Conservation (phyloP, 1,140 invertebrate genomes). For the Bombus sibiricus region DNA sequence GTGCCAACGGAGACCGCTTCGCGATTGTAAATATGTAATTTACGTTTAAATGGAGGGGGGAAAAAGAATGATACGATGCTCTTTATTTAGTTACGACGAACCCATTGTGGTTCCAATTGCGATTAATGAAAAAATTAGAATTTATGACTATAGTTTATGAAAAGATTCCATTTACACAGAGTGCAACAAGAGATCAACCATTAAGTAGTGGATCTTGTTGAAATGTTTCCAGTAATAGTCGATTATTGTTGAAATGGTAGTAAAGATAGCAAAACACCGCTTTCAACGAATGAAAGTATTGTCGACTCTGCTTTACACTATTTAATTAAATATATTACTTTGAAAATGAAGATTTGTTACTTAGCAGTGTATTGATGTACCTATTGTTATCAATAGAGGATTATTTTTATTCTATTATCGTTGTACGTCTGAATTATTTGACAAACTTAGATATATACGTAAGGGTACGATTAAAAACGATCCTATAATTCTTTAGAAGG, state of each 20-base stretch:
- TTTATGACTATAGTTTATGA: not conserved
- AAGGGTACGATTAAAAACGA: constrained; percentile 1
- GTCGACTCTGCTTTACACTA: not conserved
- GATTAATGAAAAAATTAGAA: not conserved
- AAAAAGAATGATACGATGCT: not conserved
- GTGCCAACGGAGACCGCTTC: constrained; percentile 49
- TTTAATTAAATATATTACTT: not conserved
- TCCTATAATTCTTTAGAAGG: not conserved
- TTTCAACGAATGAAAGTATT: not conserved
- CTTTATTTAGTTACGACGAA: constrained; percentile 12
- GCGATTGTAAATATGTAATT: constrained; percentile 77
- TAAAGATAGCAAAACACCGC: not conserved
- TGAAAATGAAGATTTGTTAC: not conserved
- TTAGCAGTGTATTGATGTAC: not conserved
- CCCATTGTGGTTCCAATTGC: constrained; percentile 6
- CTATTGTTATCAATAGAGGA: not conserved
- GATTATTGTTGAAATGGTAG: not conserved
- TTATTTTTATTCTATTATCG: not conserved
- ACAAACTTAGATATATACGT: not conserved
- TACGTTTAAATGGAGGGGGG: constrained; percentile 53
- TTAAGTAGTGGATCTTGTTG: not conserved
- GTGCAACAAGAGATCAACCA: not conserved
- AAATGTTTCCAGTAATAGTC: not conserved
- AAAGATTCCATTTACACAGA: not conserved
- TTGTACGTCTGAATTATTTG: constrained; percentile 3